Percentiles rank a stretch among this genome's conserved stretches.
Conservation (phyloP, 2,797 vertebrate genomes). For the Anisognathus igniventris region DNA sequence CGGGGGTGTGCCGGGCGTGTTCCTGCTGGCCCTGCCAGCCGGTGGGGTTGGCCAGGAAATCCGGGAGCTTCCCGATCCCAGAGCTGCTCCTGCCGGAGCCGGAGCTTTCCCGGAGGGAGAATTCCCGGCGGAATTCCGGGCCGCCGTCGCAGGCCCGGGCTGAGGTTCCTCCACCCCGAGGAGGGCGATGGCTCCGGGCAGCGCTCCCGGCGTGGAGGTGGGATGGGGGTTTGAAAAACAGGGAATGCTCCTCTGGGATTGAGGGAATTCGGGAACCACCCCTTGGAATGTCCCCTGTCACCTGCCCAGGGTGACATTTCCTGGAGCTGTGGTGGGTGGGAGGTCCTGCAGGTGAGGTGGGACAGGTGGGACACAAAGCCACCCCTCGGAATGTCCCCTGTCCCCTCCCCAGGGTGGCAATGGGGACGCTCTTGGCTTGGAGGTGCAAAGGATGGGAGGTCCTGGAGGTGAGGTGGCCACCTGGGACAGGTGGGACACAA, state of each 20-base stretch:
- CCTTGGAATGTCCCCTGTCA: neutral
- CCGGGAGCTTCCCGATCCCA: neutral
- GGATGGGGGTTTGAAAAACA: neutral
- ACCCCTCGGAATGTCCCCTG: too few species aligned
- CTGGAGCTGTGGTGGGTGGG: too few species aligned
- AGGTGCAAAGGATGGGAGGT: too few species aligned
- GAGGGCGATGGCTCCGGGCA: neutral
- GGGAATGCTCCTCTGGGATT: neutral
- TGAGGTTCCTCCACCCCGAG: fast-evolving
- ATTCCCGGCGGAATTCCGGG: fast-evolving
- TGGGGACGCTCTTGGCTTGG: too few species aligned
- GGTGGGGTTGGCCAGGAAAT: neutral
- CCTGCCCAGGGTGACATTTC: neutral
- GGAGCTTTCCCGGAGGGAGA: neutral
- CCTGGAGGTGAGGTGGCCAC: too few species aligned
- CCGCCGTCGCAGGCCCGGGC: neutral
- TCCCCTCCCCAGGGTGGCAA: too few species aligned
- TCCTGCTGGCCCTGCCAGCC: neutral
- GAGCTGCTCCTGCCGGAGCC: neutral
- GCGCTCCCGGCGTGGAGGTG: neutral
- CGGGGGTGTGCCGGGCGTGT: neutral
- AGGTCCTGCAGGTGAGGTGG: too few species aligned
- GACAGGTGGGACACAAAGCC: neutral
- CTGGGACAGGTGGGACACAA: fast-evolving
- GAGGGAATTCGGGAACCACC: neutral